phyloP scores from a whole-genome alignment of 1,140 invertebrate genomes.

The Brachystomella parvula region DNA sequence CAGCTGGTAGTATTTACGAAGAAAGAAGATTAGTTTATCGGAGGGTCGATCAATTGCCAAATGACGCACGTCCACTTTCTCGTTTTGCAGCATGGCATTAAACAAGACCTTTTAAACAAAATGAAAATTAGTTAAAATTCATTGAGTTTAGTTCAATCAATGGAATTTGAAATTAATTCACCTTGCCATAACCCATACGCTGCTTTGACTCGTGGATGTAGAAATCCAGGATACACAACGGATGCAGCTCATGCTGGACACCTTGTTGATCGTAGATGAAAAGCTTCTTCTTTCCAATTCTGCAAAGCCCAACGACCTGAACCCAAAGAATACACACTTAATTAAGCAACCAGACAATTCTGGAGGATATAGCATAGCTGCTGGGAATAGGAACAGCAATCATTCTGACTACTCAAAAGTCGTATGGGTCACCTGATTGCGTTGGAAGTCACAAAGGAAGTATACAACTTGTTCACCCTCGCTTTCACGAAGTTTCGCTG shows the following conservation, averaged over 20 bases:
- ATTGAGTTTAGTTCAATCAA: too few relatives aligned
- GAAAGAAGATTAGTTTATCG: constrained; percentile 72
- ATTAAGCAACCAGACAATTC: too few relatives aligned
- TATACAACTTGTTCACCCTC: constrained; percentile 29
- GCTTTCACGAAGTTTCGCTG: constrained; percentile 28
- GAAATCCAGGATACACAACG: constrained; percentile 77
- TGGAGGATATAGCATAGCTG: too few relatives aligned
- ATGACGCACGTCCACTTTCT: constrained; percentile 59
- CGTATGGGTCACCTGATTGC: constrained; percentile 47
- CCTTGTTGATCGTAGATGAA: constrained; percentile 68
- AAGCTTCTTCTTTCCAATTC: constrained; percentile 73
- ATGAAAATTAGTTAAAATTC: too few relatives aligned
- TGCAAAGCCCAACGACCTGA: constrained; percentile 72
- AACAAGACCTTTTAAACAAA: too few relatives aligned
- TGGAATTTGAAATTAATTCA: too few relatives aligned
- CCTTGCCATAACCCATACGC: constrained; percentile 59
- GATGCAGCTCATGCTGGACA: constrained; percentile 59
- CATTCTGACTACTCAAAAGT: too few relatives aligned
- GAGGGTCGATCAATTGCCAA: constrained; percentile 85
- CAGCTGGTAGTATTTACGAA: constrained; percentile 73
- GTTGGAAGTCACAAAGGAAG: constrained; percentile 26
- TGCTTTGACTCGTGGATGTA: constrained; percentile 73
- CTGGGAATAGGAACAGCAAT: too few relatives aligned
- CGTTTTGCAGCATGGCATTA: constrained; percentile 53
- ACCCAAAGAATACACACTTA: too few relatives aligned